These are phyloP conservation scores for Ferdinandea cuprea DNA, from an alignment of 2,888 invertebrate species.

Conservation along the genomic window DNA sequence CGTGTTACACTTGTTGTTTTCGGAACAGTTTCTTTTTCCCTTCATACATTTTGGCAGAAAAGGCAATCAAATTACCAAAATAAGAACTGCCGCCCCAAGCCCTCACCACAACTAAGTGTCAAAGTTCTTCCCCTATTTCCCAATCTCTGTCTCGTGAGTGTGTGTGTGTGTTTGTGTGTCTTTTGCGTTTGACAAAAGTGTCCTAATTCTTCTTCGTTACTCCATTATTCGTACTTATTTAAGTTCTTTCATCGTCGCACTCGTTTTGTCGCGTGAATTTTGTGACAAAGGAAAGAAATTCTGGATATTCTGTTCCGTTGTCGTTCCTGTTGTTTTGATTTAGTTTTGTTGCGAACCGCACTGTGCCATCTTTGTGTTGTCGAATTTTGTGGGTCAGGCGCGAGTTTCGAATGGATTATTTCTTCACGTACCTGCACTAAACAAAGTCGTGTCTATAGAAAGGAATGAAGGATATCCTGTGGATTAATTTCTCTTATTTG, in stretches of 20 bases:
- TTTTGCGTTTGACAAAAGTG: constrained; percentile 43
- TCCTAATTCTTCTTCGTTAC: constrained; percentile 19
- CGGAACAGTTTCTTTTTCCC: constrained; percentile 13
- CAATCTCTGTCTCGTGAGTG: constrained; percentile 40
- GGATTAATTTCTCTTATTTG: constrained; percentile 57
- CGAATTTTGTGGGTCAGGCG: constrained; percentile 26
- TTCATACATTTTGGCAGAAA: constrained; percentile 18
- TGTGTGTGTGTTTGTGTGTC: constrained; percentile 31
- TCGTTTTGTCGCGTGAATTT: neutral
- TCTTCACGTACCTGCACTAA: neutral
- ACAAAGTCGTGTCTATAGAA: constrained; percentile 11
- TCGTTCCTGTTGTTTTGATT: constrained; percentile 38
- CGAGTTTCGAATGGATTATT: constrained; percentile 16
- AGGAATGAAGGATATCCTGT: constrained; percentile 66
- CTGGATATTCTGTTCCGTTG: constrained; percentile 18
- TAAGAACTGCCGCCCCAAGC: constrained; percentile 1
- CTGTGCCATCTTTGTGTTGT: neutral
- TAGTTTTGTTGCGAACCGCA: neutral
- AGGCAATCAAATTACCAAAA: constrained; percentile 14
- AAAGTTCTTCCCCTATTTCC: constrained; percentile 22
- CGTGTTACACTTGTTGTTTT: constrained; percentile 64
- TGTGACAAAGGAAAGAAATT: constrained; percentile 27
- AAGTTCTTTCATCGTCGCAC: constrained; percentile 11
- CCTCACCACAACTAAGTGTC: constrained; percentile 6
- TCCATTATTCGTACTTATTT: constrained; percentile 10